Evolutionary conservation across 2,797 vertebrate species (phyloP).

Genomic region (Epinephelus coioides): DNA sequence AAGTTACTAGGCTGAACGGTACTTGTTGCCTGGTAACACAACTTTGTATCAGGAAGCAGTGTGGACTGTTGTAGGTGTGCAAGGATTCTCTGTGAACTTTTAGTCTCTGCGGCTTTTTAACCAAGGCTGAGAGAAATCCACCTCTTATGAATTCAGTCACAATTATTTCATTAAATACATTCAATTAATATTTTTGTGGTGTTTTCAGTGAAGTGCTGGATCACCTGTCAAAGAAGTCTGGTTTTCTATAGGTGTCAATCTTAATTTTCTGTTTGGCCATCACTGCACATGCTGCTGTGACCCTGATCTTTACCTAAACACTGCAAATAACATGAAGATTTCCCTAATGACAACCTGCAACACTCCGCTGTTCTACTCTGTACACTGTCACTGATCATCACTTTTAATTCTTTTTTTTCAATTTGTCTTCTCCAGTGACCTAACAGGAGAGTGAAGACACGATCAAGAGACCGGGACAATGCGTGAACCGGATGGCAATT

Average conservation of each 20-base stretch:
- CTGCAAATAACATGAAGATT: neutral
- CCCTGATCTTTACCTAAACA: slow-evolving; percentile 7
- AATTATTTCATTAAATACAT: slow-evolving; percentile 4
- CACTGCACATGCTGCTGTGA: neutral
- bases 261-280: neutral
- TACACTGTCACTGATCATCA: neutral
- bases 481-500: slow-evolving; percentile 45
- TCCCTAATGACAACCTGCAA: neutral
- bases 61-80: slow-evolving; percentile 59
- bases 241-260: neutral
- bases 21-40: slow-evolving; percentile 74
- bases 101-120: slow-evolving; percentile 53
- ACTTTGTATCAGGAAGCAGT: slow-evolving; percentile 60
- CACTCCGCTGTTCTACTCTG: neutral
- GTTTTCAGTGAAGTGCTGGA: neutral
- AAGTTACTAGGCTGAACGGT: slow-evolving; percentile 30
- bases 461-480: slow-evolving; percentile 26
- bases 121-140: slow-evolving; percentile 50
- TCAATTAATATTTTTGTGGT: neutral
- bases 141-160: slow-evolving; percentile 33
- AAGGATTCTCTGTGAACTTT: slow-evolving; percentile 61
- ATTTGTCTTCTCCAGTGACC: slow-evolving; percentile 45
- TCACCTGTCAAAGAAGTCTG: neutral
- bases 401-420: neutral
- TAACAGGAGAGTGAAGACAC: slow-evolving; percentile 28